Conservation (phyloP, 2,797 vertebrate species). For the Botia kubotai region DNA sequence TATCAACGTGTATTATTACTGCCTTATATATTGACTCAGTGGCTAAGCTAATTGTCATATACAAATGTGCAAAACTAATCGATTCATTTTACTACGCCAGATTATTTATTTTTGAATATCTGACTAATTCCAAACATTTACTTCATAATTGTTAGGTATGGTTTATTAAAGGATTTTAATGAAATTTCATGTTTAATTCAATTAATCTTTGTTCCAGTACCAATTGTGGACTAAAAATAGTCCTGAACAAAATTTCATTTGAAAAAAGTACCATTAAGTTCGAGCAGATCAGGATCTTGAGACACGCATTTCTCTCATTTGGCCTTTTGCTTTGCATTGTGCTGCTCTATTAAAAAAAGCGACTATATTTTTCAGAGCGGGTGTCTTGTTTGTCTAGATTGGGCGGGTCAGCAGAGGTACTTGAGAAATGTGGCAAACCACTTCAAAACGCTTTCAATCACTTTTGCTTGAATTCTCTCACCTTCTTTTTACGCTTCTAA, state of each 20-base stretch:
- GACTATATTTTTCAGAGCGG: constrained; percentile 62
- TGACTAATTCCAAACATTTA: background rate
- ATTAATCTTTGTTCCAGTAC: too few species aligned
- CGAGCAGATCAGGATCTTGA: background rate
- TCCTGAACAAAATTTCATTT: background rate
- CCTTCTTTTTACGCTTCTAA: constrained; percentile 62
- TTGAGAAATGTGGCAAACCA: constrained; percentile 70
- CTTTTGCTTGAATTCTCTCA: constrained; percentile 59
- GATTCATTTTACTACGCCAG: background rate
- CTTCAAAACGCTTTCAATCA: constrained; percentile 71
- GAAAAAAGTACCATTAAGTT: background rate
- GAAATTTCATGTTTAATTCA: too few species aligned
- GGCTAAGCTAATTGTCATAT: too few species aligned
- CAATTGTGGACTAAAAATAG: too few species aligned
- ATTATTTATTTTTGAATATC: constrained; percentile 3
- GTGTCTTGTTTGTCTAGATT: constrained; percentile 66
- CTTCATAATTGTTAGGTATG: background rate
- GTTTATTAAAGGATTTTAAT: too few species aligned
- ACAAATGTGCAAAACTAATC: too few species aligned
- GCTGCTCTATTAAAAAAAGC: constrained; percentile 43
- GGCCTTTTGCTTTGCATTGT: constrained; percentile 52
- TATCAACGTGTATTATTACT: too few species aligned
- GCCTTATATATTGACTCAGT: too few species aligned
- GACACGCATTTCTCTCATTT: constrained; percentile 40
- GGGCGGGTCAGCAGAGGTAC: constrained; percentile 67